phyloP scores from a whole-genome alignment of 2,113 vertebrate genomes.

The Hemichromis elongatus region DNA sequence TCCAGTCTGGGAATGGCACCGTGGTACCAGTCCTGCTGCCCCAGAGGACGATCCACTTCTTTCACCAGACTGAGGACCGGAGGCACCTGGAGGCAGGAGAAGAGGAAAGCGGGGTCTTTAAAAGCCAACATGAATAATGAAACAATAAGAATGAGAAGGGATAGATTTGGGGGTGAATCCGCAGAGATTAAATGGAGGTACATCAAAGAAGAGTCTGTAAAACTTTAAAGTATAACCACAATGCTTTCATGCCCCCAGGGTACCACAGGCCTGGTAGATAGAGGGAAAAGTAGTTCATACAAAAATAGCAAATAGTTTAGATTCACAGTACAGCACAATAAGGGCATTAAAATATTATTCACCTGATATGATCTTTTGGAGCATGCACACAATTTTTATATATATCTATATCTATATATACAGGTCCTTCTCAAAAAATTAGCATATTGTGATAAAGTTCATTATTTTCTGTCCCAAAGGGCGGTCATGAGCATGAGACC shows the following conservation, averaged over 20 bases:
- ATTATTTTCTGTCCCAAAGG: too few species aligned
- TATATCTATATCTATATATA: too few species aligned
- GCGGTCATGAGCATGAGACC: too few species aligned
- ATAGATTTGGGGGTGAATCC: neutral
- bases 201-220: constrained; percentile 17
- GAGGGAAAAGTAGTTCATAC: neutral
- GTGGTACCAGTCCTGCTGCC: constrained; percentile 92
- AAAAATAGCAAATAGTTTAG: neutral
- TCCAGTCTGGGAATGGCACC: constrained; percentile 87
- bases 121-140: neutral
- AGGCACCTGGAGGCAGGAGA: constrained; percentile 69
- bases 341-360: neutral
- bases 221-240: neutral
- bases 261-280: neutral
- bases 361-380: neutral
- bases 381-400: too few species aligned
- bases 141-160: neutral
- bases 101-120: neutral
- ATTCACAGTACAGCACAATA: neutral
- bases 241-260: neutral
- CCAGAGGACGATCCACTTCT: constrained; percentile 83
- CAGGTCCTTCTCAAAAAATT: too few species aligned
- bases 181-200: neutral
- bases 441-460: too few species aligned
- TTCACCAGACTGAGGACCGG: constrained; percentile 68